phyloP scores from a whole-genome alignment of 2,113 vertebrate genomes.

The Ondatra zibethicus region DNA sequence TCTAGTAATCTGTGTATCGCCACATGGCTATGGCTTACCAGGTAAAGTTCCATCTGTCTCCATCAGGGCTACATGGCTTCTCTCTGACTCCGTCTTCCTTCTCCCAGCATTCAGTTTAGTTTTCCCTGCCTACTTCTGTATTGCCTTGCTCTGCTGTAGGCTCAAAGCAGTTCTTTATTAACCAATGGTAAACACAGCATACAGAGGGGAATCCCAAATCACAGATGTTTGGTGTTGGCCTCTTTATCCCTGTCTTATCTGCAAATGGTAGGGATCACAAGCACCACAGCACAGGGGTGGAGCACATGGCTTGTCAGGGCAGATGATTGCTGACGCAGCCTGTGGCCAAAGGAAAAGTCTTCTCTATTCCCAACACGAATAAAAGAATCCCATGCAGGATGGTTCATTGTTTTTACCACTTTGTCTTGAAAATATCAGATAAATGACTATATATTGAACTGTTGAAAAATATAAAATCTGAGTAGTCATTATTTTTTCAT shows the following conservation, averaged over 20 bases:
- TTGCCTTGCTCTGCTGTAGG: too few relatives aligned
- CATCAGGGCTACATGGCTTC: too few relatives aligned
- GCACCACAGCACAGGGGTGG: not conserved
- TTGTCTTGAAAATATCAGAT: conserved; percentile 8
- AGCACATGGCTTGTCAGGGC: not conserved
- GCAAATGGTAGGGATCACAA: not conserved
- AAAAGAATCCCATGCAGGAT: not conserved
- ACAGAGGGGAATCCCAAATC: too few relatives aligned
- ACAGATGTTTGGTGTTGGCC: conserved; percentile 13
- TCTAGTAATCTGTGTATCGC: too few relatives aligned
- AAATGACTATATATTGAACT: not conserved
- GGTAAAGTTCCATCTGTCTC: too few relatives aligned
- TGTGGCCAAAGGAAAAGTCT: not conserved
- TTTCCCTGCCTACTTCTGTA: too few relatives aligned
- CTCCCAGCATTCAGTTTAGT: too few relatives aligned
- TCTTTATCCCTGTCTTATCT: conserved; percentile 59
- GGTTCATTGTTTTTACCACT: not conserved
- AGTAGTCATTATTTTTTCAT: not conserved
- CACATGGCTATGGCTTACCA: too few relatives aligned
- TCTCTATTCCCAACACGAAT: not conserved
- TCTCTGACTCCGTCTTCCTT: too few relatives aligned
- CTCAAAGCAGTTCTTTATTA: too few relatives aligned
- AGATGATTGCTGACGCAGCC: not conserved
- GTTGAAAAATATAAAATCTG: not conserved
- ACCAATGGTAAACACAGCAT: too few relatives aligned